Conservation (phyloP, 2,113 vertebrate genomes). For the Sigmodon hispidus region DNA sequence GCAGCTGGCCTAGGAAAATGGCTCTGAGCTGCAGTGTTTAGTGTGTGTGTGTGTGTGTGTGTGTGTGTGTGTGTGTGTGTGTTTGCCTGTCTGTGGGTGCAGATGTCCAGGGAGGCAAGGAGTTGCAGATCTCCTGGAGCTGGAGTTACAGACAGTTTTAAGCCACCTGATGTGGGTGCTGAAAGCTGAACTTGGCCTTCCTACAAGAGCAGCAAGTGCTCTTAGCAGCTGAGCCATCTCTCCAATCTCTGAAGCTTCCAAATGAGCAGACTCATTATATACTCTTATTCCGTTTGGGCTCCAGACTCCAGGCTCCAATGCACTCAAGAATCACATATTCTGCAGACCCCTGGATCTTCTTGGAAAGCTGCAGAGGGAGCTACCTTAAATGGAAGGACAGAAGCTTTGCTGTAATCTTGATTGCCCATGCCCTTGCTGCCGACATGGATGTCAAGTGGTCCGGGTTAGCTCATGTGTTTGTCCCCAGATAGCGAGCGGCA, state of each 20-base stretch:
- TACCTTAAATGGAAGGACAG: neutral
- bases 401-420: neutral
- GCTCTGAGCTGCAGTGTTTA: neutral
- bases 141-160: neutral
- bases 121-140: neutral
- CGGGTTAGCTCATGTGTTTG: neutral
- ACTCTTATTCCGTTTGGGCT: neutral
- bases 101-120: neutral
- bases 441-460: neutral
- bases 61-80: neutral
- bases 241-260: neutral
- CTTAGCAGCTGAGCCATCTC: neutral
- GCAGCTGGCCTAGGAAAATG: neutral
- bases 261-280: neutral
- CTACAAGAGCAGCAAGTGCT: neutral
- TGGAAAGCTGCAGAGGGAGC: neutral
- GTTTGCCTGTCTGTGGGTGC: neutral
- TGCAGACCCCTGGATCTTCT: neutral
- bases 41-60: neutral
- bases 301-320: neutral
- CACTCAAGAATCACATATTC: neutral
- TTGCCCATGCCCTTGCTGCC: neutral
- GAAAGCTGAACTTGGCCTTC: neutral
- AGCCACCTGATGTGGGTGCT: neutral
- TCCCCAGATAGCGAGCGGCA: neutral